Evolutionary conservation across 2,113 vertebrate genomes (phyloP).

Genomic region (Siniperca knerii): DNA sequence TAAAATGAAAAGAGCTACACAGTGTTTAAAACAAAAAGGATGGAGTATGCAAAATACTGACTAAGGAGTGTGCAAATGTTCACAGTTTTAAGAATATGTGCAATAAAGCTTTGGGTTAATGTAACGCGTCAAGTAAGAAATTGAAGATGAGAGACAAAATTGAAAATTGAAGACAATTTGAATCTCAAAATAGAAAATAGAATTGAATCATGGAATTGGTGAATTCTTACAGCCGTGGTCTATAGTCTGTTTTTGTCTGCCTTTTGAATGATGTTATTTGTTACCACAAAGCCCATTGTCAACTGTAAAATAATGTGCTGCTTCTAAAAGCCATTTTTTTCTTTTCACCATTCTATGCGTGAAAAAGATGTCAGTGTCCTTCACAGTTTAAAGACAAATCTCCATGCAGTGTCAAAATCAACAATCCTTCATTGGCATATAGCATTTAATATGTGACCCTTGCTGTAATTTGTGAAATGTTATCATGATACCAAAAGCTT

Average conservation of each 20-base stretch:
- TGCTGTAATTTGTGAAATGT: slow-evolving; percentile 31
- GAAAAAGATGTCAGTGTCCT: slow-evolving; percentile 30
- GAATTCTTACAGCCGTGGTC: not conserved
- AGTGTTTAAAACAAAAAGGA: too few species aligned
- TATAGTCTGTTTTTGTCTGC: not conserved
- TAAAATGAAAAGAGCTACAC: too few species aligned
- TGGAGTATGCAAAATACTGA: too few species aligned
- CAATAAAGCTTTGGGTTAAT: too few species aligned
- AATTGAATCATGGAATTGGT: slow-evolving; percentile 2
- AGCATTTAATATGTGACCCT: slow-evolving; percentile 22
- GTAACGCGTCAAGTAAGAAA: too few species aligned
- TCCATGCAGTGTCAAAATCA: slow-evolving; percentile 41
- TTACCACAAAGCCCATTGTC: slow-evolving; percentile 1
- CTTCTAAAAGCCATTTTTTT: slow-evolving; percentile 20
- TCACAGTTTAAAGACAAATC: slow-evolving; percentile 49
- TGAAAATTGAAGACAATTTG: not conserved
- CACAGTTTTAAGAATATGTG: too few species aligned
- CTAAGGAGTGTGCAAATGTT: too few species aligned
- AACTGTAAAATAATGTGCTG: slow-evolving; percentile 30
- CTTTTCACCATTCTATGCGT: slow-evolving; percentile 17
- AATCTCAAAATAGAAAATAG: slow-evolving; percentile 18
- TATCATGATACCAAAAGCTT: slow-evolving; percentile 15
- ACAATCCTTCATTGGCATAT: slow-evolving; percentile 41
- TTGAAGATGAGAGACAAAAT: not conserved
- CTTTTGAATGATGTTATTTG: slow-evolving; percentile 27